Conservation (phyloP, 2,113 vertebrate genomes). For the Vulpes lagopus region DNA sequence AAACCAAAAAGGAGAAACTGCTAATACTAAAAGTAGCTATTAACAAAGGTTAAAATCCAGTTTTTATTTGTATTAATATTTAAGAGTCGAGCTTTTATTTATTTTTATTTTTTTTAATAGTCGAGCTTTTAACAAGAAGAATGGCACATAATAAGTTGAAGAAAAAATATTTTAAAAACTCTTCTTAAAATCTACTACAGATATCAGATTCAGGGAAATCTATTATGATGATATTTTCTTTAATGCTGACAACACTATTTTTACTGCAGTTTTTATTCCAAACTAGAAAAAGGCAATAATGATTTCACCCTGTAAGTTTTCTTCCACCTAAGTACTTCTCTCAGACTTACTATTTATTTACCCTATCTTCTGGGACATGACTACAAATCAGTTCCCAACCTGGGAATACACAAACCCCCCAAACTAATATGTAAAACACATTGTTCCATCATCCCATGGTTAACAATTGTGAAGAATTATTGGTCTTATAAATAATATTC, state of each 20-base stretch:
- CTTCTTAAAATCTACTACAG: not conserved
- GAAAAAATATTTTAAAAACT: constrained; percentile 28
- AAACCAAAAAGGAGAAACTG: constrained; percentile 24
- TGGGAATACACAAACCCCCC: constrained; percentile 72
- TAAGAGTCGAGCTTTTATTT: too few relatives aligned
- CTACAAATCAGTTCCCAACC: constrained; percentile 68
- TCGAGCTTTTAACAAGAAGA: not conserved
- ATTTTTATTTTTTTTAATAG: not conserved
- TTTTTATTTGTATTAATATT: not conserved
- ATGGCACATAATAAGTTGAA: not conserved
- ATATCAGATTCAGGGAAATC: constrained; percentile 3
- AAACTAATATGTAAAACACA: constrained; percentile 82
- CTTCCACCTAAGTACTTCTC: constrained; percentile 9
- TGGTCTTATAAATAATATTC: constrained; percentile 77
- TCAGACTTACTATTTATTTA: constrained; percentile 69
- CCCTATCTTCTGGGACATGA: constrained; percentile 64
- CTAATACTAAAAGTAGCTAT: not conserved
- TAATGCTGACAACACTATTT: not conserved
- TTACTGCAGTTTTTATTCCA: constrained; percentile 47
- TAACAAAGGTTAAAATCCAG: not conserved
- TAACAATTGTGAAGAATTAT: constrained; percentile 80
- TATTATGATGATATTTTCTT: constrained; percentile 36
- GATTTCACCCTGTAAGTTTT: constrained; percentile 58
- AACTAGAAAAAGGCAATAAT: constrained; percentile 55
- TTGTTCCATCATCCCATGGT: constrained; percentile 64